Percentiles rank a stretch among this genome's conserved stretches.
Conservation (phyloP, 1,140 invertebrate genomes). For the Leptinotarsa texana region DNA sequence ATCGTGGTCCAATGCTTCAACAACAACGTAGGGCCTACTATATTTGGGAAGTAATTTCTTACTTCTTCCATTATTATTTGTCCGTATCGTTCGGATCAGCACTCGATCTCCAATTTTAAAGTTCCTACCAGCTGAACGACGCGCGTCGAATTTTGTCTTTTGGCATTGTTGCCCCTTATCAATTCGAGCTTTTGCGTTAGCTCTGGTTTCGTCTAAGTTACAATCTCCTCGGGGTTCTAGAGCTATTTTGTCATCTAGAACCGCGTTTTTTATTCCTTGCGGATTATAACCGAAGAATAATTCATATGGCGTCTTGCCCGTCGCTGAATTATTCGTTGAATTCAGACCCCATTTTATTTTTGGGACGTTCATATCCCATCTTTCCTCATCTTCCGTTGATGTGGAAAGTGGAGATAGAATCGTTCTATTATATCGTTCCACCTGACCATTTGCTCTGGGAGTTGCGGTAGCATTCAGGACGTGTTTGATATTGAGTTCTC, state of each 20-base stretch:
- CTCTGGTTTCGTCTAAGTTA: neutral
- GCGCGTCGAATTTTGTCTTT: neutral
- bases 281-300: neutral
- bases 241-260: neutral
- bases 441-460: constrained; percentile 43
- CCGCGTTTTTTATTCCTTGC: neutral
- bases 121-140: neutral
- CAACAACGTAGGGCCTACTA: constrained; percentile 10
- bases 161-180: neutral
- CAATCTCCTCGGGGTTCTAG: neutral
- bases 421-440: constrained; percentile 39
- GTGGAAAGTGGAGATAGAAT: constrained; percentile 20
- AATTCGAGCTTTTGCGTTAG: neutral
- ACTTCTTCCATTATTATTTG: constrained; percentile 1
- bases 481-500: constrained; percentile 35
- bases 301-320: constrained; percentile 7
- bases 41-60: neutral
- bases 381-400: constrained; percentile 7
- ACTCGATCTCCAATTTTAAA: constrained; percentile 14
- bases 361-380: constrained; percentile 1
- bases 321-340: constrained; percentile 8
- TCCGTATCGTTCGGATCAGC: neutral
- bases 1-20: neutral
- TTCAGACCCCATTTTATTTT: constrained; percentile 5
- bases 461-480: constrained; percentile 37